Evolutionary conservation across 2,113 vertebrate species (phyloP), one percentile per base, ranked within the genome.

Genomic region (Erpornis zantholeuca): DNA sequence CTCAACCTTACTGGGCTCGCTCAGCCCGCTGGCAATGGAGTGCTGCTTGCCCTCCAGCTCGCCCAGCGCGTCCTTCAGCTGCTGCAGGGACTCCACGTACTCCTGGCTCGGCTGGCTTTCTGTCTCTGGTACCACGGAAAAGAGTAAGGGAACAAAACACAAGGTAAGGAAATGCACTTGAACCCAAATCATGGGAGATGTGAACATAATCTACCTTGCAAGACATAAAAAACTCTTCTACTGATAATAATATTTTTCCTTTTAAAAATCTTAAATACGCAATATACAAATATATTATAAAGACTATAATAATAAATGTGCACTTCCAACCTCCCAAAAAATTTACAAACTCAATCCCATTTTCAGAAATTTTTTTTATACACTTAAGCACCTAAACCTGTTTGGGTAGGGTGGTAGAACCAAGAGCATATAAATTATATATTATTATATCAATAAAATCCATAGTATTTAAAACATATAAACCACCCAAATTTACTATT

Each of bases 1-100:
- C 84, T 99, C 98, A 29, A 98, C 96, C 38, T 98, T 95, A 16
- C 94, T 92, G 25, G 98, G 80, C 66, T 99, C 98, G 1, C 91
- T 95, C 13, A 99, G 72, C 3, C 95, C 92, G 5, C 91, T 94
- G 78, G 94, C 86, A 12, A 98, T 83, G 10, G 92, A 86, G 21
- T 87, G 97, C 86, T 98, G 96, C 36, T 98, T 95, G 31, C 81
- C 68, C 93, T 99, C 98, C 12, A 98, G 95, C 31, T 97, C 97
- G 2, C 68, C 49, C 73, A 98, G 75, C 2, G 0, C 4, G 1
- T 90, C 95, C 88, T 97, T 97, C 92, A 98, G 76, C 27, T 19
- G 89, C 90, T 98, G 97, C 96, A 99, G 60, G 11, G 82, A 92
- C 56, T 97, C 96, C 78, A 98, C 11, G 1, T 98, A 98, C 3